These are phyloP conservation scores for Hypsopygia costalis DNA, from an alignment of 2,888 invertebrate genomes.

Conservation along the genomic window DNA sequence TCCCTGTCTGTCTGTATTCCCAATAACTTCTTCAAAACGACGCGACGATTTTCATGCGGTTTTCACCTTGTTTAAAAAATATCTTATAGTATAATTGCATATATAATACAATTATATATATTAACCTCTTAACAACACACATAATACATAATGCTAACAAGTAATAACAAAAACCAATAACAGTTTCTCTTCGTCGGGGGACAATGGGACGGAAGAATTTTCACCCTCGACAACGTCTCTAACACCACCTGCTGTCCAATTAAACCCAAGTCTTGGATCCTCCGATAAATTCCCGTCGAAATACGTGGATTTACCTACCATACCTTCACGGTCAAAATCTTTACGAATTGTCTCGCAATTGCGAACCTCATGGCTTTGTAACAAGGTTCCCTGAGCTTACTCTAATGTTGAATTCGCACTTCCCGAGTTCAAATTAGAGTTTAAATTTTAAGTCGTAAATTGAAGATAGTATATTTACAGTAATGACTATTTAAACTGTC, in stretches of 20 bases:
- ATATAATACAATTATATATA: too few relatives aligned
- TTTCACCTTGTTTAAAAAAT: too few relatives aligned
- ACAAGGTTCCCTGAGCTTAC: neutral
- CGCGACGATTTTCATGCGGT: too few relatives aligned
- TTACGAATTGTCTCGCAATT: too few relatives aligned
- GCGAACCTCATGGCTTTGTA: too few relatives aligned
- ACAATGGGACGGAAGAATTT: constrained; percentile 3
- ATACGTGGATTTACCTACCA: neutral
- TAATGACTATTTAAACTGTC: too few relatives aligned
- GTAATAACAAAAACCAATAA: neutral
- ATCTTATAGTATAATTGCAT: too few relatives aligned
- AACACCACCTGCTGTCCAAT: constrained; percentile 9
- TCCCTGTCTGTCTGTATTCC: too few relatives aligned
- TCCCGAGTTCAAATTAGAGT: neutral
- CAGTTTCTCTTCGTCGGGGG: constrained; percentile 1
- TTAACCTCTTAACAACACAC: too few relatives aligned
- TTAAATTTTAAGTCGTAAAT: too few relatives aligned
- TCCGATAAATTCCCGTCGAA: constrained; percentile 8
- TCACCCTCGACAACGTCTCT: neutral
- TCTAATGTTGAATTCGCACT: neutral
- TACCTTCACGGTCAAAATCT: neutral
- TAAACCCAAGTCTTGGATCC: constrained; percentile 7
- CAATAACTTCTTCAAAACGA: too few relatives aligned
- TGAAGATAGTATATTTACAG: too few relatives aligned
- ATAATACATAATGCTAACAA: neutral